Evolutionary conservation across 1,140 invertebrate genomes (phyloP), one percentile per base, ranked within the genome.

Genomic region (Drosophila albomicans): DNA sequence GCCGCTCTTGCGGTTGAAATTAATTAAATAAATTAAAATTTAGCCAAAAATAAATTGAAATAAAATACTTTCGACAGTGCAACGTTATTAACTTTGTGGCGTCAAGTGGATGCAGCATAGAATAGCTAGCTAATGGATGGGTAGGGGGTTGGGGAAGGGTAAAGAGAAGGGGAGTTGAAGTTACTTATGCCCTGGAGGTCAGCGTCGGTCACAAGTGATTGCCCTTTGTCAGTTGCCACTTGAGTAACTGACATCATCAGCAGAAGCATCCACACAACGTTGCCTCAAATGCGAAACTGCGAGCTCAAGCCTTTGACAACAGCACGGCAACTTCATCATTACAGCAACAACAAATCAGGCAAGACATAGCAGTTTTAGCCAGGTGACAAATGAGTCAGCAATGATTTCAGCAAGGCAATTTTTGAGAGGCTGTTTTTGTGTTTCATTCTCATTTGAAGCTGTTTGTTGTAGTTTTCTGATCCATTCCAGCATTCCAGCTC

Each of bases 11-110:
- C 51, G 67, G 58, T 52, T 54, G 51, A 65, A 72, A 84, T 78
- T 84, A 88, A 88, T 88, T 81, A 84, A 78, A 88, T 84, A 81
- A 88, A 88, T 89, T 87, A 89, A 72, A 89, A 81, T 87, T 69
- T 66, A 58, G 69, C 68, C 67, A 67, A 72, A 69, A 63, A 54
- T 72, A 80, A 87, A 76, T 81, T 80, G 78, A 70, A 69, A 78
- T 88, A 63, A 64, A 88, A 84, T 63, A 72, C 80, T 80, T 70
- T 80, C 71, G 67, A 71, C 45, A 80, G 70, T 75, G 75, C 64
- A 71, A 10, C 51, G 76, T 79, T 82, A 86, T 86, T 87, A 86
- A 82, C 71, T 78, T 68, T 38, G 56, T 61, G 65, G 41, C 48
- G 45, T 46, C 59, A 54, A 56, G 45, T 38, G 32, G 63, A 66